Base-by-base conservation (phyloP, 2,113 vertebrate species). In the Muntiacus reevesi region DNA sequence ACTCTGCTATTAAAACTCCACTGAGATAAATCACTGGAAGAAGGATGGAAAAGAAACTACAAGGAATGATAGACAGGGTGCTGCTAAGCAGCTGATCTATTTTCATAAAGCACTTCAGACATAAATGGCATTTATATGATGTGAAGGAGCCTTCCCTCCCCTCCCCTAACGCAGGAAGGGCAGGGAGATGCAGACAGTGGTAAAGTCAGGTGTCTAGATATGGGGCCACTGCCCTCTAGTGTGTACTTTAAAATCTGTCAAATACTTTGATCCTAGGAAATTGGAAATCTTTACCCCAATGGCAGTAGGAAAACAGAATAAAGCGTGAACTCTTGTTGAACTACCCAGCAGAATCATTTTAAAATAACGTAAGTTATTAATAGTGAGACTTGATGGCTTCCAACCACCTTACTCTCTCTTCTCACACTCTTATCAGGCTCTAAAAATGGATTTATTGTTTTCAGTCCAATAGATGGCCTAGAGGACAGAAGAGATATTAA, bases 171-270 rank as follows among this genome's bases (percentile, higher is more conserved):
- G 36, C 47, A 91, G 17, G 54, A 92, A 89, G 52, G 50, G 79
- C 43, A 55, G 47, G 92, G 40, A 85, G 60, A 55, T 13, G 33
- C 50, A 2, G 83, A 28, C 17, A 45, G 27, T 27, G 7, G 55
- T 30, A 25, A 71, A 2, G 59, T 59, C 28, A 40, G 86, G n/a
- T 28, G 13, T 88, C 50, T 83, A 84, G 43, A 62, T 19, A 89
- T 43, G 71, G 60, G 87, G 57, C 92, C 93, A 96, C 98, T 97
- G 97, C 98, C 98, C 95, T 91, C 97, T 97, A 96, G 98, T 89
- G 96, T 95, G 52, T 81, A 64, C 40, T 95, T 47, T 74, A 71
- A 94, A 40, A 55, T 82, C 59, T 71, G n/a, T 36, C 88, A 47
- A 92, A 67, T 87, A 15, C 81, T 43, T 92, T 85, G 55, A 40